Conservation (phyloP, 53 echinoderm and acorn worm genomes). For the Antedon mediterranea region DNA sequence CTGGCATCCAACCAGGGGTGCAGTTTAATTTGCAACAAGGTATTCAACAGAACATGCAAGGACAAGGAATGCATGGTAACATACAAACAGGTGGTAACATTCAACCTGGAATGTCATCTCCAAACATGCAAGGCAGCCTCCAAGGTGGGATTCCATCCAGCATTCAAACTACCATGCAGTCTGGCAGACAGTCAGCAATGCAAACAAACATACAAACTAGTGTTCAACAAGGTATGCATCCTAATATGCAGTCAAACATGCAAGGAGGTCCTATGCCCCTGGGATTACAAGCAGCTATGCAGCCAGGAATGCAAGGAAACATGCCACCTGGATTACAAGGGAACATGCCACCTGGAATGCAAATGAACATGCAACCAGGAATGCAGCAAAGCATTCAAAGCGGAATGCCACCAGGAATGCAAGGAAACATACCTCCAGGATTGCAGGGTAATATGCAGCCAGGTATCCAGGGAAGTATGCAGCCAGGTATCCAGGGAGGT, state of each 20-base stretch:
- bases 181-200: conserved; percentile 1
- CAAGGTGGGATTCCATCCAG: neutral
- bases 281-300: neutral
- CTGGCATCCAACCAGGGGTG: neutral
- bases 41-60: neutral
- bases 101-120: no score
- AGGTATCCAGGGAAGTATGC: neutral
- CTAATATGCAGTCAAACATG: neutral
- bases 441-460: neutral
- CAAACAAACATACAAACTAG: neutral
- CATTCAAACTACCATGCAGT: neutral
- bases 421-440: neutral
- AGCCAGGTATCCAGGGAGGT: neutral
- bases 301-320: neutral
- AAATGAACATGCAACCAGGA: neutral
- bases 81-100: neutral
- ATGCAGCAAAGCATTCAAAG: neutral
- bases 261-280: neutral
- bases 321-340: neutral
- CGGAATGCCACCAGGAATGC: neutral
- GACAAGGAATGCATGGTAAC: neutral
- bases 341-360: neutral
- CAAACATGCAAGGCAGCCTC: no score
- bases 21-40: neutral
- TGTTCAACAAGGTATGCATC: neutral